Evolutionary conservation across 2,888 invertebrate genomes (phyloP).

Genomic region (Aphidoletes aphidimyza): DNA sequence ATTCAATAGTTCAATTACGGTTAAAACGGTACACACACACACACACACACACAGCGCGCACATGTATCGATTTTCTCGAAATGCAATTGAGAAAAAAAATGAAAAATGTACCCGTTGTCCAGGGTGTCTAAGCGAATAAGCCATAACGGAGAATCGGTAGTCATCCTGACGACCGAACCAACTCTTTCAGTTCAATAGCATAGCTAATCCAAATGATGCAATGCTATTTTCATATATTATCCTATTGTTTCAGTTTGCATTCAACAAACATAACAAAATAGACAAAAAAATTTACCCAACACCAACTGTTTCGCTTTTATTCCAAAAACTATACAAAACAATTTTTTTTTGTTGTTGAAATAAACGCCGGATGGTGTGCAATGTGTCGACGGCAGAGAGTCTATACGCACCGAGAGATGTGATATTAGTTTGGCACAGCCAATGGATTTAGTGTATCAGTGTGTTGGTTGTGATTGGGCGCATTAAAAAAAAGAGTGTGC

Average conservation of each 20-base stretch:
- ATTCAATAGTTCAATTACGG: not conserved
- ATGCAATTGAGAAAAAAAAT: constrained; percentile 5
- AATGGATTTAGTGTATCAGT: no score
- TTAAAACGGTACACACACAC: no score
- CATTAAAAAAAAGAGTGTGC: constrained; percentile 11
- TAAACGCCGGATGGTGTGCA: not conserved
- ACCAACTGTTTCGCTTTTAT: not conserved
- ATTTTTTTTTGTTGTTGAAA: no score
- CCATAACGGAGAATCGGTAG: no score
- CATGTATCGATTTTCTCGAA: constrained; percentile 11
- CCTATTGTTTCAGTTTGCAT: no score
- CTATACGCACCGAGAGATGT: no score
- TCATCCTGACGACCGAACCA: no score
- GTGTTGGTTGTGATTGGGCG: not conserved
- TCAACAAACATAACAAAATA: no score
- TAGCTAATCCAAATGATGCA: not conserved
- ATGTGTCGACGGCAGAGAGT: not conserved
- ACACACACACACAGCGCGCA: not conserved
- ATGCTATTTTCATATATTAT: not conserved
- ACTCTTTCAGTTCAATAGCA: not conserved
- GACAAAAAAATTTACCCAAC: not conserved
- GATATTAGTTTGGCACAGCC: no score
- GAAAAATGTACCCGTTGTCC: not conserved
- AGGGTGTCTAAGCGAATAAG: no score
- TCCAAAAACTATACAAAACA: no score